These are phyloP conservation scores for Champsocephalus esox DNA, from an alignment of 2,797 vertebrate species.

Conservation along the genomic window DNA sequence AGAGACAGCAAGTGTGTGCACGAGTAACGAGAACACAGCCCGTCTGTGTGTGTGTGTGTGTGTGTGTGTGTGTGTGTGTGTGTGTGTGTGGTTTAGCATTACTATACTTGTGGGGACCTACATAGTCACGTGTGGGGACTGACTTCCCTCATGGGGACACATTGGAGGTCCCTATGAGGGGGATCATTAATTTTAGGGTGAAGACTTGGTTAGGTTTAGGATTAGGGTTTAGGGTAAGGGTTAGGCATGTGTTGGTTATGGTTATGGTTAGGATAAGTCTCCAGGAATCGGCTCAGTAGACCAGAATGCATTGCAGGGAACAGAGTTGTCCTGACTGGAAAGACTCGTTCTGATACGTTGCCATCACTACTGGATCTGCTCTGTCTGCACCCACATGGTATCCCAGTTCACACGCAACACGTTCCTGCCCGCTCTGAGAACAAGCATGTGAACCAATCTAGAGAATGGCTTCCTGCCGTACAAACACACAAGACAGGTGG, in stretches of 20 bases:
- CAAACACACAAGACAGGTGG: conserved; percentile 39
- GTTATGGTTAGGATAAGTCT: too few species aligned
- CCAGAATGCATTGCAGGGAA: conserved; percentile 24
- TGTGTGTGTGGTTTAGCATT: too few species aligned
- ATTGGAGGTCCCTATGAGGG: too few species aligned
- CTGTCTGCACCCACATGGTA: conserved; percentile 43
- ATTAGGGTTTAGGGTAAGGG: too few species aligned
- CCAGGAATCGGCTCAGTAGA: not conserved
- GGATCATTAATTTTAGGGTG: too few species aligned
- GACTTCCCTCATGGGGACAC: too few species aligned
- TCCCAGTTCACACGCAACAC: conserved; percentile 36
- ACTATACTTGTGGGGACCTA: too few species aligned
- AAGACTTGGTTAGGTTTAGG: too few species aligned
- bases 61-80: not conserved
- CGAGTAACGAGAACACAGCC: not conserved
- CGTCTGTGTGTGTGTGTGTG: not conserved
- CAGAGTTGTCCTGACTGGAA: conserved; percentile 24
- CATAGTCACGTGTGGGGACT: too few species aligned
- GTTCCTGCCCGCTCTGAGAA: conserved; percentile 41
- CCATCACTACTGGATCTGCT: conserved; percentile 1
- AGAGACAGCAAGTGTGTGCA: not conserved
- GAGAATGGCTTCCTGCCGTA: conserved; percentile 42
- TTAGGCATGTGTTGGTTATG: too few species aligned
- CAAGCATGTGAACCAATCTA: conserved; percentile 49
- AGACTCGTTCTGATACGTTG: conserved; percentile 33